A percentile compares a stretch with the other conserved stretches of the same genome.
Evolutionary conservation across 2,113 vertebrate genomes (phyloP).

Genomic region (Lampris megalopsis): DNA sequence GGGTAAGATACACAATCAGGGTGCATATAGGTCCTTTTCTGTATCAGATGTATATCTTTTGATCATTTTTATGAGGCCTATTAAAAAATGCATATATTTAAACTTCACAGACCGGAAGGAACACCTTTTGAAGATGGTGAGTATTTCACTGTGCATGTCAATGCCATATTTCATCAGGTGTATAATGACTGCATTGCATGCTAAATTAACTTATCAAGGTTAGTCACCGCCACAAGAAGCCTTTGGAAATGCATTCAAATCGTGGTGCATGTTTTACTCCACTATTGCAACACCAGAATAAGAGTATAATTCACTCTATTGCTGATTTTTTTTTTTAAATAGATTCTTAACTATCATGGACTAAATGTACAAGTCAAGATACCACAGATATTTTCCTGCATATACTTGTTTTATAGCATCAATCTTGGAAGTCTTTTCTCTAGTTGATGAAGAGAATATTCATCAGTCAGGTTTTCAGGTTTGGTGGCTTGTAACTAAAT

Average conservation of each 20-base stretch:
- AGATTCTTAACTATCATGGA: too few relatives aligned
- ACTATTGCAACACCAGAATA: too few relatives aligned
- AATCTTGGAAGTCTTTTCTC: too few relatives aligned
- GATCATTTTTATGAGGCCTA: neutral
- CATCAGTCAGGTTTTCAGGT: neutral
- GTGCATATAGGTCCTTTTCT: neutral
- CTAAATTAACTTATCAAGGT: neutral
- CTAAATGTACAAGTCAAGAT: too few relatives aligned
- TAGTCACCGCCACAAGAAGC: neutral
- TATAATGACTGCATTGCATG: neutral
- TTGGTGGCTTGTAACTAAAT: neutral
- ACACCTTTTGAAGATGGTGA: conserved; percentile 94
- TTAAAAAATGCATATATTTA: conserved; percentile 33
- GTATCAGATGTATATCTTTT: neutral
- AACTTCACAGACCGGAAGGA: conserved; percentile 90
- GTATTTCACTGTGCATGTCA: neutral
- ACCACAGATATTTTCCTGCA: too few relatives aligned
- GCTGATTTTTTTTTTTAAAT: too few relatives aligned
- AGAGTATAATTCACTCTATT: too few relatives aligned
- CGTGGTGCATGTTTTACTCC: too few relatives aligned
- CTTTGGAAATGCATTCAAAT: neutral
- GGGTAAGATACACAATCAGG: conserved; percentile 82
- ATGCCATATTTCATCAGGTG: neutral
- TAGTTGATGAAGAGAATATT: too few relatives aligned
- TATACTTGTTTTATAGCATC: too few relatives aligned